Percentiles rank a stretch among this genome's conserved stretches.
Conservation (phyloP, 2,113 vertebrate species). For the Dicaeum eximium region DNA sequence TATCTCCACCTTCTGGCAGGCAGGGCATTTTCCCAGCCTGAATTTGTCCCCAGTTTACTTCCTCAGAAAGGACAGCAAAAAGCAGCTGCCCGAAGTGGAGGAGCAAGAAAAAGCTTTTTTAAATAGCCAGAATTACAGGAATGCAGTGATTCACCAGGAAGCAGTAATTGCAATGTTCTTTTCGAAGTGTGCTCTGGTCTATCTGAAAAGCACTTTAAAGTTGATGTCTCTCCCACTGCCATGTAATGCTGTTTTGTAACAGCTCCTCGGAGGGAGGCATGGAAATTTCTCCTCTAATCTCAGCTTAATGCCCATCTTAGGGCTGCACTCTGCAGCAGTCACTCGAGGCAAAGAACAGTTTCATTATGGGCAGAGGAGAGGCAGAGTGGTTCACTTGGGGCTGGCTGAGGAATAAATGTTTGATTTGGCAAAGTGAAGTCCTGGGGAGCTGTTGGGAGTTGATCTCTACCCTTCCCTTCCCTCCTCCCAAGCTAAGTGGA, state of each 20-base stretch:
- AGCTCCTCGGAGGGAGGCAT: not conserved
- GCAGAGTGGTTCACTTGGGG: not conserved
- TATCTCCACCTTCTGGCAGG: conserved; percentile 21
- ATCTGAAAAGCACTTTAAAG: not conserved
- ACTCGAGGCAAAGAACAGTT: not conserved
- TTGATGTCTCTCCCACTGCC: not conserved
- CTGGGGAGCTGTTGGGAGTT: not conserved
- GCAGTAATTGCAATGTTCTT: not conserved
- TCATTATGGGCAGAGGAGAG: not conserved
- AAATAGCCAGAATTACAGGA: not conserved
- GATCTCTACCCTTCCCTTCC: not conserved
- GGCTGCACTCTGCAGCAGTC: not conserved
- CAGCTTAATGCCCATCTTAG: not conserved
- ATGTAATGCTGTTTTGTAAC: not conserved
- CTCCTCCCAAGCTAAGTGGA: not conserved
- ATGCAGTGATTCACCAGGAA: not conserved
- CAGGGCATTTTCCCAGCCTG: not conserved
- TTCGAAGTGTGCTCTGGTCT: not conserved
- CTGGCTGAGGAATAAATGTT: not conserved
- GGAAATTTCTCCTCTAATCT: not conserved
- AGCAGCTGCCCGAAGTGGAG: not conserved
- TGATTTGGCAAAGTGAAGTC: not conserved
- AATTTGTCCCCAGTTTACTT: not conserved
- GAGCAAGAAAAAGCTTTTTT: not conserved
- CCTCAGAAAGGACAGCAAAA: not conserved